These are phyloP conservation scores for Syrphus vitripennis DNA, from an alignment of 2,888 invertebrate species.

Conservation along the genomic window DNA sequence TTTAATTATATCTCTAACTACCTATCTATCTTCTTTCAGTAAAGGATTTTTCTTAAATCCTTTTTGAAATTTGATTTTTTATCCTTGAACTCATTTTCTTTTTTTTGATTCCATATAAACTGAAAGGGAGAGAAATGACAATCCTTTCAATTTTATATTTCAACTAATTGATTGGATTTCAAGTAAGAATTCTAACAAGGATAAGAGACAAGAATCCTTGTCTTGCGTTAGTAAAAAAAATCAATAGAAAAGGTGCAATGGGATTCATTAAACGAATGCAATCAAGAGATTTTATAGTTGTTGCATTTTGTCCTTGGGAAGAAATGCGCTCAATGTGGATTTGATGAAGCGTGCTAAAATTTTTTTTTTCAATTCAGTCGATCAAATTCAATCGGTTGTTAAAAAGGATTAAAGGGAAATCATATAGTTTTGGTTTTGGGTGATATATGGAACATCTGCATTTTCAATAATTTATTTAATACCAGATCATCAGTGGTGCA, in stretches of 20 bases:
- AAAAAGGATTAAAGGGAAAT: slow-evolving; percentile 14
- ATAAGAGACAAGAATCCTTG: slow-evolving; percentile 8
- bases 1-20: slow-evolving; percentile 37
- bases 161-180: slow-evolving; percentile 53
- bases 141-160: slow-evolving; percentile 36
- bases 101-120: neutral
- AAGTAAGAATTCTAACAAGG: neutral
- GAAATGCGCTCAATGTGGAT: neutral
- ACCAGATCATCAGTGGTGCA: neutral
- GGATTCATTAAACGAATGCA: slow-evolving; percentile 32
- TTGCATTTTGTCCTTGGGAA: slow-evolving; percentile 6
- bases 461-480: neutral
- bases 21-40: neutral
- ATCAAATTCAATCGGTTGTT: neutral
- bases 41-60: slow-evolving; percentile 13
- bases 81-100: slow-evolving; percentile 51
- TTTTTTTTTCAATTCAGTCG: slow-evolving; percentile 7
- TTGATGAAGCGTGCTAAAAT: slow-evolving; percentile 35
- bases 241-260: slow-evolving; percentile 4
- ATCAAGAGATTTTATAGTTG: neutral
- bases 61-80: slow-evolving; percentile 15
- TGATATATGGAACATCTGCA: slow-evolving; percentile 29
- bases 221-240: neutral
- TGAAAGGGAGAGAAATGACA: neutral
- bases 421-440: neutral